These are phyloP conservation scores for Cossypha heuglini DNA, from an alignment of 2,797 vertebrate species.

Conservation along the genomic window DNA sequence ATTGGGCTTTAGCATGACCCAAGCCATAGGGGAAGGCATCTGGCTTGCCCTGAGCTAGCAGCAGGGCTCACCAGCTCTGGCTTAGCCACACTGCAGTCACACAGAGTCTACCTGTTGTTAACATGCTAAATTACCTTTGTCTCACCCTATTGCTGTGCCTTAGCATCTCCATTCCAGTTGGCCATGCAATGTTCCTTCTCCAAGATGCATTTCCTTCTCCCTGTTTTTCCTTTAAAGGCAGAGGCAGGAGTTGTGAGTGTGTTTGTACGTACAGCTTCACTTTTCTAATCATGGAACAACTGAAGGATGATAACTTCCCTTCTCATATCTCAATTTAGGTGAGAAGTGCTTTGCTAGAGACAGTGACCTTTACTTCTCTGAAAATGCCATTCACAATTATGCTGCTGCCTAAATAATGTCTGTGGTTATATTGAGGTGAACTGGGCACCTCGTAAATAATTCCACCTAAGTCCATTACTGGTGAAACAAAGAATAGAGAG, in stretches of 20 bases:
- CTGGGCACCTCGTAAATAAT: slow-evolving; percentile 31
- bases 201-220: neutral
- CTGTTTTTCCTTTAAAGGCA: neutral
- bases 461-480: slow-evolving; percentile 1
- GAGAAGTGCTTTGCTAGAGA: slow-evolving; percentile 3
- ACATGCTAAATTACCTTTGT: neutral
- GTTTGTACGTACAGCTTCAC: neutral
- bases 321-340: slow-evolving; percentile 32
- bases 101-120: neutral
- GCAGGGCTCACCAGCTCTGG: neutral
- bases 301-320: slow-evolving; percentile 9
- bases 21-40: neutral
- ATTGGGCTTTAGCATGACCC: neutral
- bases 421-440: slow-evolving; percentile 38
- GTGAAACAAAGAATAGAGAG: slow-evolving; percentile 2
- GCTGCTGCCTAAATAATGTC: slow-evolving; percentile 8
- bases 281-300: neutral
- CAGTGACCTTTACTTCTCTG: slow-evolving; percentile 44
- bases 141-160: neutral
- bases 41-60: neutral
- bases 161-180: neutral
- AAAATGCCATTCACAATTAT: slow-evolving; percentile 50
- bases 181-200: neutral
- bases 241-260: neutral
- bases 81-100: neutral